phyloP scores from a whole-genome alignment of 2,113 vertebrate genomes.

The Mohoua ochrocephala region DNA sequence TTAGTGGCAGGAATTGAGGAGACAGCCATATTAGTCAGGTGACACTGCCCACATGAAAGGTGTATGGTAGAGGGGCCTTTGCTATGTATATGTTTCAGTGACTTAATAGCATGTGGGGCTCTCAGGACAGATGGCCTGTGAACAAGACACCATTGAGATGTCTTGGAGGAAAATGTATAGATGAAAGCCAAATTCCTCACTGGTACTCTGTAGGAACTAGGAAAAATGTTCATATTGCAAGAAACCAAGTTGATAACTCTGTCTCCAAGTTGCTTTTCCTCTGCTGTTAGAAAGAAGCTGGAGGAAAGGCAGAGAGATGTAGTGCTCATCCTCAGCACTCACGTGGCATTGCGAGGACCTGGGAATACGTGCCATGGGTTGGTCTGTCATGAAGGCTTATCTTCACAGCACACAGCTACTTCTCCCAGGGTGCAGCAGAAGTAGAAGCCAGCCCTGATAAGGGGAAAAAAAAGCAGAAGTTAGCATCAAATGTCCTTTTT shows the following conservation, averaged over 20 bases:
- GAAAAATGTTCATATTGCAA: neutral
- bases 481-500: conserved; percentile 1
- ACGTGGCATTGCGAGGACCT: neutral
- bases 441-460: neutral
- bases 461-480: neutral
- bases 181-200: neutral
- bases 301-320: neutral
- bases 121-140: neutral
- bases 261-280: neutral
- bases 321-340: neutral
- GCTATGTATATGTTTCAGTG: neutral
- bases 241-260: neutral
- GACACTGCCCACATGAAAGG: neutral
- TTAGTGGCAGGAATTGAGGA: neutral
- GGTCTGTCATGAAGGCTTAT: neutral
- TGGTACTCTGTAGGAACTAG: neutral
- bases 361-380: neutral
- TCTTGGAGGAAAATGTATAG: neutral
- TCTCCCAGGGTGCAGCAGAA: conserved; percentile 2
- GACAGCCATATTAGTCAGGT: neutral
- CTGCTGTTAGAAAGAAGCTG: neutral
- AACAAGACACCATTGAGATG: neutral
- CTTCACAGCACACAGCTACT: neutral
- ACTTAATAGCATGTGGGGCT: neutral
- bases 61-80: neutral